Conservation (phyloP, 1,140 invertebrate genomes). For the Rhagoletis pomonella region DNA sequence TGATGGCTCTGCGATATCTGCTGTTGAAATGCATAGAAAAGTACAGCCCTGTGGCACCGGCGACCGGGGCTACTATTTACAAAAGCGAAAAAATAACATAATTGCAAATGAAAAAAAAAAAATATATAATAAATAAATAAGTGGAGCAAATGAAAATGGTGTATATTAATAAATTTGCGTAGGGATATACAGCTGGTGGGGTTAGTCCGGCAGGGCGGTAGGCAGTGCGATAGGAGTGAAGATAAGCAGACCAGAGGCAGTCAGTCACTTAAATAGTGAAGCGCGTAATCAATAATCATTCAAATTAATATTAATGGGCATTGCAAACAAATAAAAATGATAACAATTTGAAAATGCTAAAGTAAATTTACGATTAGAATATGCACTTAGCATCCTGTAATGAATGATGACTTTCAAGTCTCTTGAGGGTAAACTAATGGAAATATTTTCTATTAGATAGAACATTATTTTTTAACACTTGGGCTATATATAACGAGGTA, state of each 20-base stretch:
- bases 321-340: not conserved
- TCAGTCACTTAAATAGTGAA: not conserved
- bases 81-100: not conserved
- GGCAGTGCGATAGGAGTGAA: not conserved
- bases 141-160: not conserved
- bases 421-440: too few relatives aligned
- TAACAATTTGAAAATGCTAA: not conserved
- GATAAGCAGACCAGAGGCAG: not conserved
- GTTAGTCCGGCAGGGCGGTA: too few relatives aligned
- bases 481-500: too few relatives aligned
- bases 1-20: constrained; percentile 25
- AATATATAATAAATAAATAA: constrained; percentile 6
- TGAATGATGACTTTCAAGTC: not conserved
- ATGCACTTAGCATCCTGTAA: not conserved
- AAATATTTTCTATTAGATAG: too few relatives aligned
- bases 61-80: too few relatives aligned
- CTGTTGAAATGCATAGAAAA: constrained; percentile 35
- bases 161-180: not conserved
- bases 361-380: not conserved
- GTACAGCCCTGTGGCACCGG: not conserved
- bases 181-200: not conserved
- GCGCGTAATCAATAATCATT: constrained; percentile 28
- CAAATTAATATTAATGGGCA: constrained; percentile 2
- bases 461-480: too few relatives aligned
- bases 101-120: constrained; percentile 11